Conservation (phyloP, 30 jellyfish, hydroid and myxozoan genomes). For the Catostylus mosaicus region DNA sequence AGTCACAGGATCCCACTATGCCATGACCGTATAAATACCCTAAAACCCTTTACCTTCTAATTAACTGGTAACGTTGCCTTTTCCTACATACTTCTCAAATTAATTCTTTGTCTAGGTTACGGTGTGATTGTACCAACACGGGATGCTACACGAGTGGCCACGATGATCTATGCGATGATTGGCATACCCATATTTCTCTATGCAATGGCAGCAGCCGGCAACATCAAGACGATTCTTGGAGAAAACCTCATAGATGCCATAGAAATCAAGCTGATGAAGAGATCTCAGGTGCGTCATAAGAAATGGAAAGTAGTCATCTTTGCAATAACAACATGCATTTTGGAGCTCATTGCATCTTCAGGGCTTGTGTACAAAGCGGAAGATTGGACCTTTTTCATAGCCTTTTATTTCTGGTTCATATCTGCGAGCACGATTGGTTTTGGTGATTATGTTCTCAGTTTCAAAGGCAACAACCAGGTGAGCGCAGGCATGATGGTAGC, state of each 20-base stretch:
- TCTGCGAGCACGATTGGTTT: slow-evolving; percentile 70
- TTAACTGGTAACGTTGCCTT: neutral
- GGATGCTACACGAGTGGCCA: slow-evolving; percentile 13
- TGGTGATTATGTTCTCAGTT: slow-evolving; percentile 59
- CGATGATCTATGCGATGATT: slow-evolving; percentile 24
- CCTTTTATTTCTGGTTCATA: slow-evolving; percentile 56
- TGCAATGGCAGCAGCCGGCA: slow-evolving; percentile 41
- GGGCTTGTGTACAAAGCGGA: slow-evolving; percentile 4
- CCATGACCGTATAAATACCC: neutral
- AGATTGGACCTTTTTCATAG: slow-evolving; percentile 36
- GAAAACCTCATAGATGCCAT: slow-evolving; percentile 3
- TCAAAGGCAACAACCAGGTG: slow-evolving; percentile 39
- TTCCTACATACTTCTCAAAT: no score
- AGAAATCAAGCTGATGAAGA: slow-evolving; percentile 44
- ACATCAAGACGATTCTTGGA: slow-evolving; percentile 1
- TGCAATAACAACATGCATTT: neutral
- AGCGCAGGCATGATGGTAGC: neutral
- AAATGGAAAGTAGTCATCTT: slow-evolving; percentile 10
- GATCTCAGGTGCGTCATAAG: neutral
- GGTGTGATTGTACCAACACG: slow-evolving; percentile 49
- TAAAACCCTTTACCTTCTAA: neutral
- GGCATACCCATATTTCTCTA: slow-evolving; percentile 37
- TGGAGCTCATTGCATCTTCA: slow-evolving; percentile 25
- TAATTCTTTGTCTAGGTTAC: slow-evolving; percentile 17
- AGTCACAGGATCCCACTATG: no score